Evolutionary conservation across 1,140 invertebrate genomes (phyloP).

Genomic region (Vollenhovia emeryi): DNA sequence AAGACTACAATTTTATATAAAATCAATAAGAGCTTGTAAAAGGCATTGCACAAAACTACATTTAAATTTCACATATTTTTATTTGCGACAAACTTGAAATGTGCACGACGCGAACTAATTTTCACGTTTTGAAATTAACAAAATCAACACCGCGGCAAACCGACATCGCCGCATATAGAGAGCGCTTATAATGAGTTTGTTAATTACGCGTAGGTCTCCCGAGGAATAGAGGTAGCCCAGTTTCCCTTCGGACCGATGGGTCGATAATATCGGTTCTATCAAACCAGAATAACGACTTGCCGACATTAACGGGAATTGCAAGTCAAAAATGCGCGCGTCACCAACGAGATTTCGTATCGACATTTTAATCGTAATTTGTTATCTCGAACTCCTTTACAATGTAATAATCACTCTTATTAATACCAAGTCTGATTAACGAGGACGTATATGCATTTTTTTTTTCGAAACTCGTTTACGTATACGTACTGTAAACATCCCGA

Average conservation of each 20-base stretch:
- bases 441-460: background rate
- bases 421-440: background rate
- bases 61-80: conserved; percentile 5
- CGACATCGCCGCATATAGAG: conserved; percentile 18
- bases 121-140: conserved; percentile 40
- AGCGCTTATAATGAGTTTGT: conserved; percentile 77
- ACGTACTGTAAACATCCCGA: background rate
- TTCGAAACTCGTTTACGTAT: background rate
- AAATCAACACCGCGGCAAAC: conserved; percentile 44
- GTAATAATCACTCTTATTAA: conserved; percentile 9
- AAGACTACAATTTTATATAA: background rate
- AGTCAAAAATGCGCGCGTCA: conserved; percentile 15
- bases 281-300: conserved; percentile 51
- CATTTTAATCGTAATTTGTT: background rate
- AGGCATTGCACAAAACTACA: background rate
- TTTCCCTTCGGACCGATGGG: conserved; percentile 47
- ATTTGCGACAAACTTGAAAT: background rate
- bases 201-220: conserved; percentile 69
- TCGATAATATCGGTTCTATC: conserved; percentile 69
- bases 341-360: conserved; percentile 1
- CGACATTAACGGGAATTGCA: conserved; percentile 44
- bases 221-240: conserved; percentile 39
- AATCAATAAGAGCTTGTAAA: background rate
- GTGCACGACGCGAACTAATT: conserved; percentile 9
- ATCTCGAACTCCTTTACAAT: background rate